Evolutionary conservation across 2,888 invertebrate species (phyloP).

Genomic region (Cerastoderma edule): DNA sequence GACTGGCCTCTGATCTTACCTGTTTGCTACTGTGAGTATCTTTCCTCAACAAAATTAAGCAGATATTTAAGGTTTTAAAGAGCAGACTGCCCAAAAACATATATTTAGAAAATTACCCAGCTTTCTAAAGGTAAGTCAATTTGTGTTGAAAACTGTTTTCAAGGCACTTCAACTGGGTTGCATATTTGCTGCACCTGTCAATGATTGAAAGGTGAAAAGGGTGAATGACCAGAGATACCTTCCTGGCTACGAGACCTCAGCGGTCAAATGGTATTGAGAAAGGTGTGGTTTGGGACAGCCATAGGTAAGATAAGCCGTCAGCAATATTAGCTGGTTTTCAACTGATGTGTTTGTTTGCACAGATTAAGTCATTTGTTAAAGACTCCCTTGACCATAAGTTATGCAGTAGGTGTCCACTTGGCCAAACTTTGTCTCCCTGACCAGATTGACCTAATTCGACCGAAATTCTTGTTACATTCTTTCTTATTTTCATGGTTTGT

Average conservation of each 20-base stretch:
- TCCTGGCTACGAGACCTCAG: background rate
- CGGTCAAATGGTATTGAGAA: conserved; percentile 16
- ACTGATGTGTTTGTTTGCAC: conserved; percentile 30
- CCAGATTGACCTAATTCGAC: conserved; percentile 14
- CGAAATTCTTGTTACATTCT: too few relatives aligned
- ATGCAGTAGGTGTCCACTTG: conserved; percentile 22
- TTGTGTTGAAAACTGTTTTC: too few relatives aligned
- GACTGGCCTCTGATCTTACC: too few relatives aligned
- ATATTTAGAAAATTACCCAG: too few relatives aligned
- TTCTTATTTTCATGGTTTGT: too few relatives aligned
- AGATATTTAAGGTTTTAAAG: too few relatives aligned
- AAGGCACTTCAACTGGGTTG: too few relatives aligned
- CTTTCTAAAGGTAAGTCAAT: too few relatives aligned
- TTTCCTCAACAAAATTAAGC: too few relatives aligned
- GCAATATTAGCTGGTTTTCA: conserved; percentile 20
- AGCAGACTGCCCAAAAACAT: too few relatives aligned
- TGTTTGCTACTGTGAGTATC: too few relatives aligned
- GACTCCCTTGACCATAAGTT: conserved; percentile 27
- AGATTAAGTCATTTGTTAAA: conserved; percentile 26
- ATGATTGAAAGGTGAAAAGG: conserved; percentile 1
- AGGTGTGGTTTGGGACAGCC: conserved; percentile 11
- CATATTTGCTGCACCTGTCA: too few relatives aligned
- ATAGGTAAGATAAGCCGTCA: conserved; percentile 18
- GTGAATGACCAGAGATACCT: conserved; percentile 13
- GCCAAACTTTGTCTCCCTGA: conserved; percentile 7